Base-by-base conservation (phyloP, 2,113 vertebrate species). In the Sinosuthora webbiana region DNA sequence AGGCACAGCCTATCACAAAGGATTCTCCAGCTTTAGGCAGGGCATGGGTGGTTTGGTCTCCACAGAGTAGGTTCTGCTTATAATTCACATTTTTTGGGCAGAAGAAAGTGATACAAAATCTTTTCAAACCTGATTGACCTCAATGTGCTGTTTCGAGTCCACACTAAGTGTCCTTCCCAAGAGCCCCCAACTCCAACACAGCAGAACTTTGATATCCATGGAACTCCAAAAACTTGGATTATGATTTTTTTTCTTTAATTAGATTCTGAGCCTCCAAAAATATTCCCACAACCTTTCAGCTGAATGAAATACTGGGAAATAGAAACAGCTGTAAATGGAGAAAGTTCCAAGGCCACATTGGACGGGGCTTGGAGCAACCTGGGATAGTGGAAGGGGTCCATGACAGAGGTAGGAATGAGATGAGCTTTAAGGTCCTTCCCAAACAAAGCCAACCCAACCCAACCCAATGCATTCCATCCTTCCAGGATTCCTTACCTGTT, bases 401-500 rank as follows among this genome's bases (percentile, higher is more conserved):
- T 7, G 22, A 31, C 30, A 57, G 10, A 8, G 44, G 4, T 2
- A n/a, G 39, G 62, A 53, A 75, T 8, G 24, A 53, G n/a, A 55
- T 13, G n/a, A 24, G 39, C n/a, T 75, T 53, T 53, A 24, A 67
- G 33, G 33, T 52, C 37, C 28, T 37, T 28, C 68, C 44, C 50
- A 65, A 31, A 6, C 49, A 9, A 39, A 39, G 37, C 37, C 57
- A 55, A 52, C 0, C 11, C 62, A 53, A 33, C 8, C 5, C 53
- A 49, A 28, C 1, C 4, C 39, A 70, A 45, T 2, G 2, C 16
- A 62, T 6, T 19, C 78, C 63, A 27, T 1, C 31, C 9, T 30
- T 53, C 39, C 69, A 30, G 3, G 28, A 18, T 13, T 23, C 49
- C 31, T 97, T 83, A 99, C 99, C 99, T 98, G 97, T 99, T 99